Percentiles rank a stretch among this genome's conserved stretches.
Conservation (phyloP, 2,113 vertebrate species). For the Pelvicachromis taeniatus region DNA sequence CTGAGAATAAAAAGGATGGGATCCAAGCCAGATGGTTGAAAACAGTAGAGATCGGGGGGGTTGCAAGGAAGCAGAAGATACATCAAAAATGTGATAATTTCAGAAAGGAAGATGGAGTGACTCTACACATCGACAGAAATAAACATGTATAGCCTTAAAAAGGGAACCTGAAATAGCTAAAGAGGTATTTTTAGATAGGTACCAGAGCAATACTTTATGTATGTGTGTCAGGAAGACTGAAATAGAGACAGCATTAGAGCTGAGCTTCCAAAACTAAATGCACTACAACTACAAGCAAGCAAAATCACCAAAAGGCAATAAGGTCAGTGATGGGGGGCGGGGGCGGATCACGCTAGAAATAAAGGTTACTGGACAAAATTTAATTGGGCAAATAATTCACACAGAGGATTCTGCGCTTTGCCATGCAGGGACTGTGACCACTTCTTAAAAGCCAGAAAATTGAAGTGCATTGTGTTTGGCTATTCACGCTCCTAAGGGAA, state of each 20-base stretch:
- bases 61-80: slow-evolving; percentile 23
- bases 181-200: slow-evolving; percentile 47
- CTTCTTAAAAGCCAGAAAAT: slow-evolving; percentile 23
- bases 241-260: neutral
- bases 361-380: neutral
- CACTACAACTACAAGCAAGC: slow-evolving; percentile 14
- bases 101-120: slow-evolving; percentile 9
- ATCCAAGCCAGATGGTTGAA: slow-evolving; percentile 45
- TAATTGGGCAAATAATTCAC: neutral
- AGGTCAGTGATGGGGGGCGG: neutral
- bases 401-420: neutral
- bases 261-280: neutral
- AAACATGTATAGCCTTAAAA: slow-evolving; percentile 22
- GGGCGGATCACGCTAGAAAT: neutral
- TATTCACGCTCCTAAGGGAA: slow-evolving; percentile 14
- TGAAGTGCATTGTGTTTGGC: slow-evolving; percentile 26
- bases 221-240: neutral
- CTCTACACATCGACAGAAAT: slow-evolving; percentile 18
- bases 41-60: neutral
- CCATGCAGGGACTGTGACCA: slow-evolving; percentile 3
- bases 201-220: neutral
- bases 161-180: neutral
- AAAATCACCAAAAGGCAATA: neutral
- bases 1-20: neutral
- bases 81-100: slow-evolving; percentile 35